phyloP scores from a whole-genome alignment of 2,888 invertebrate genomes.

The Sphinx pinastri region DNA sequence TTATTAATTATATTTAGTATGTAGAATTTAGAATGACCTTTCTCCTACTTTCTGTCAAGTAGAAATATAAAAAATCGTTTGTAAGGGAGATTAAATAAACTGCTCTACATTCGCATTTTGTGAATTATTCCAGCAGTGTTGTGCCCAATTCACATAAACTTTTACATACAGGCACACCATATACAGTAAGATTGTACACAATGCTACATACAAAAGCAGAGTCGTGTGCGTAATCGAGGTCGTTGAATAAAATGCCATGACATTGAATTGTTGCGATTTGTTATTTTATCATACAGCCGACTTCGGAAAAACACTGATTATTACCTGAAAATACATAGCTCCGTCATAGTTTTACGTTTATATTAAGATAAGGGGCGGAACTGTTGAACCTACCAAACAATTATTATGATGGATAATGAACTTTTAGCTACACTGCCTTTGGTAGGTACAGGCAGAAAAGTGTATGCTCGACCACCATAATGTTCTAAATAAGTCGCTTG shows the following conservation, averaged over 20 bases:
- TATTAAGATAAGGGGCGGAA: background rate
- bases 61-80: too few relatives aligned
- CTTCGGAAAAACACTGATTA: slow-evolving; percentile 16
- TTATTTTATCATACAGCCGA: slow-evolving; percentile 33
- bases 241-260: slow-evolving; percentile 59
- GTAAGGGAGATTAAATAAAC: too few relatives aligned
- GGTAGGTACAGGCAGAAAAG: too few relatives aligned
- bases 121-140: background rate
- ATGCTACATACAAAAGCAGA: slow-evolving; percentile 40
- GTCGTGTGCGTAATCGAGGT: slow-evolving; percentile 54
- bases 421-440: too few relatives aligned
- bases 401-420: too few relatives aligned
- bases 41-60: too few relatives aligned
- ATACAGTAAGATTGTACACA: slow-evolving; percentile 31
- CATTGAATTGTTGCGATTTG: slow-evolving; percentile 59
- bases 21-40: too few relatives aligned
- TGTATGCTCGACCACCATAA: too few relatives aligned
- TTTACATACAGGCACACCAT: slow-evolving; percentile 26
- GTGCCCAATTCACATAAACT: slow-evolving; percentile 2
- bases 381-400: background rate
- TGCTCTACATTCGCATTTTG: too few relatives aligned
- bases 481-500: too few relatives aligned
- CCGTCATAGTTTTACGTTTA: background rate
- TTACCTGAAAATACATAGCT: slow-evolving; percentile 17
- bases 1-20: too few relatives aligned